A percentile compares a stretch with the other conserved stretches of the same genome.
Evolutionary conservation across 2,888 invertebrate species (phyloP).

Genomic region (Phaedon cochleariae): DNA sequence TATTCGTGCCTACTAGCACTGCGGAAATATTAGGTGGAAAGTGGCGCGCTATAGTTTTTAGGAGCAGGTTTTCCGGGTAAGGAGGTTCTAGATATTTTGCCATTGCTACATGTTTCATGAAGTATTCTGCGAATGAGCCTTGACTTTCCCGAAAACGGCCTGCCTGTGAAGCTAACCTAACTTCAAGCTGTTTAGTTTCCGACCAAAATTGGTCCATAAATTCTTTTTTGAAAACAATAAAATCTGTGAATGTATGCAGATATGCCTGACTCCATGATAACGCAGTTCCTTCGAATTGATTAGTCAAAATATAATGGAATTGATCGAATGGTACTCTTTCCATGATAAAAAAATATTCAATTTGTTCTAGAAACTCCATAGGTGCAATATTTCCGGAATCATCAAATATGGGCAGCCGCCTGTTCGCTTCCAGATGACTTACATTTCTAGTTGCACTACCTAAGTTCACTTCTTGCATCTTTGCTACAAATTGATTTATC

Average conservation of each 20-base stretch:
- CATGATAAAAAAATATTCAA: neutral
- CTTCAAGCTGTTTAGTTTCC: neutral
- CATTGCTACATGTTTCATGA: too few species aligned
- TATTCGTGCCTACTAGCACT: neutral
- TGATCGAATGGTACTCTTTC: slow-evolving; percentile 13
- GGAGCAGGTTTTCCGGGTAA: too few species aligned
- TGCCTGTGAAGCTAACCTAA: neutral
- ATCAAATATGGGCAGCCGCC: slow-evolving; percentile 1
- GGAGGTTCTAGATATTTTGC: too few species aligned
- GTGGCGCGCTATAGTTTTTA: too few species aligned
- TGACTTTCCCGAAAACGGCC: neutral
- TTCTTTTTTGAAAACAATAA: too few species aligned
- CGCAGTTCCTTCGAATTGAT: slow-evolving; percentile 8
- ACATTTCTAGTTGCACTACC: too few species aligned
- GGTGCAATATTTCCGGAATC: neutral
- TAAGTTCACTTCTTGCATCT: too few species aligned
- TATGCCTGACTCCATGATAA: neutral
- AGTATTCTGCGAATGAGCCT: neutral
- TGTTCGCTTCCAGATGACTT: neutral
- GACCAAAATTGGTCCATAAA: too few species aligned
- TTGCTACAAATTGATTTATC: too few species aligned
- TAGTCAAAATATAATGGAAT: slow-evolving; percentile 1
- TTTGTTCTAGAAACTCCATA: slow-evolving; percentile 5
- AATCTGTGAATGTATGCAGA: neutral
- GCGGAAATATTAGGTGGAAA: too few species aligned